Base-by-base conservation (phyloP, 2,888 invertebrate genomes). In the Heliconius hortense region DNA sequence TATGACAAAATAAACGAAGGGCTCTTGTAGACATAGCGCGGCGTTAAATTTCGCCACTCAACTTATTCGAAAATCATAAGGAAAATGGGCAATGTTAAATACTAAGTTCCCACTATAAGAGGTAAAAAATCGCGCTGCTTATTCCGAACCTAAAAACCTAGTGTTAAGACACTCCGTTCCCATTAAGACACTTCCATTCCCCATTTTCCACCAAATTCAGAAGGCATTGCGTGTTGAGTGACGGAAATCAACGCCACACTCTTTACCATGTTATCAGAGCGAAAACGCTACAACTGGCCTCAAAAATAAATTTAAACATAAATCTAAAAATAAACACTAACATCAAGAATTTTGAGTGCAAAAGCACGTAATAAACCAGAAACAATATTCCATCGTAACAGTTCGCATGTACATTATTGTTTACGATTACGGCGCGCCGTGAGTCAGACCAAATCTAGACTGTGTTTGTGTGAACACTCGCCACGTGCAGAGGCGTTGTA, bases 371-470 rank as follows among this genome's bases (percentile, higher is more conserved):
- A 60, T 71, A 60, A 60, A 60, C 26, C 26, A 60, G 26, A 26
- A 71, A 39, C 39, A 39, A 71, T 71, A 43, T 39, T 71, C 24
- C 39, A 59, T 70, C 35, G 70, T 70, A 68, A 68, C 48, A 69
- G 35, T 62, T 71, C 62, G 60, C 71, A 62, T 71, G 43, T 26
- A 71, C 39, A 62, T 71, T 71, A 71, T 71, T 71, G 71, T 71
- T 56, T 56, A 56, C 56, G 48, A 48, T 60, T 60, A 39, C 24
- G 5, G 59, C 39, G 35, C 24, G 13, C 24, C 39, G 39, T 71
- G 71, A 71, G 43, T 71, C 62, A 71, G 43, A 71, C 71, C n/a
- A 39, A 62, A 71, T 60, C 39, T 71, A 71, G 59, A 71, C 71
- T 60, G 60, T 39, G 10, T 62, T 43, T 24, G 71, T 71, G 71